Evolutionary conservation across 1,140 invertebrate species (phyloP).

Genomic region (Danaus plexippus): DNA sequence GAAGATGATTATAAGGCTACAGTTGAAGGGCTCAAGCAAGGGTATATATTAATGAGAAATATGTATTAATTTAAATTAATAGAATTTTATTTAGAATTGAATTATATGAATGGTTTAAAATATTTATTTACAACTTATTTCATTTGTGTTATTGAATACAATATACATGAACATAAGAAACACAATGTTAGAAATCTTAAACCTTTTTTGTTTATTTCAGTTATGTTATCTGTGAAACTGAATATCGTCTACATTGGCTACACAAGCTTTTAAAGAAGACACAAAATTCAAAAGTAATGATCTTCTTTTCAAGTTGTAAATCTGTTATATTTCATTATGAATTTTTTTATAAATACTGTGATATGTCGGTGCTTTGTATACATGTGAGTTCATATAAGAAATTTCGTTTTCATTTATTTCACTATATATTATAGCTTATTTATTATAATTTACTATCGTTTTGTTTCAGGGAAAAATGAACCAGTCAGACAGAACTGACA

Average conservation of each 20-base stretch:
- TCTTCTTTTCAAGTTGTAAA: constrained; percentile 89
- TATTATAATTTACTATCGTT: not conserved
- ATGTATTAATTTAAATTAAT: not conserved
- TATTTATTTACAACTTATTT: too few relatives aligned
- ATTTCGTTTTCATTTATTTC: constrained; percentile 10
- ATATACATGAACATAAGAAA: too few relatives aligned
- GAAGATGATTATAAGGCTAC: constrained; percentile 78
- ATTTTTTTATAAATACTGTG: constrained; percentile 51
- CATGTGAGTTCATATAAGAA: constrained; percentile 71
- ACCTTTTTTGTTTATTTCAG: constrained; percentile 34
- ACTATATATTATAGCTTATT: not conserved
- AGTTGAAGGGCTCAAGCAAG: constrained; percentile 81
- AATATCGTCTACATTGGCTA: constrained; percentile 84
- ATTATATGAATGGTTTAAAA: too few relatives aligned
- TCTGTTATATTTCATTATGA: constrained; percentile 81
- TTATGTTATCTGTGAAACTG: constrained; percentile 82
- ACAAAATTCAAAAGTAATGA: constrained; percentile 86
- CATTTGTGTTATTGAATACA: too few relatives aligned
- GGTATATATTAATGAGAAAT: constrained; percentile 45
- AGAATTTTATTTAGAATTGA: too few relatives aligned
- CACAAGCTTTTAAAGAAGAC: constrained; percentile 87
- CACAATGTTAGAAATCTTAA: too few relatives aligned
- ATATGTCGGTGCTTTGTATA: constrained; percentile 78
- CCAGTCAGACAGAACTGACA: constrained; percentile 84
- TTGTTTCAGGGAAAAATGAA: constrained; percentile 83